These are phyloP conservation scores for Cecropterus lyciades DNA, from an alignment of 1,140 invertebrate genomes.

Conservation along the genomic window DNA sequence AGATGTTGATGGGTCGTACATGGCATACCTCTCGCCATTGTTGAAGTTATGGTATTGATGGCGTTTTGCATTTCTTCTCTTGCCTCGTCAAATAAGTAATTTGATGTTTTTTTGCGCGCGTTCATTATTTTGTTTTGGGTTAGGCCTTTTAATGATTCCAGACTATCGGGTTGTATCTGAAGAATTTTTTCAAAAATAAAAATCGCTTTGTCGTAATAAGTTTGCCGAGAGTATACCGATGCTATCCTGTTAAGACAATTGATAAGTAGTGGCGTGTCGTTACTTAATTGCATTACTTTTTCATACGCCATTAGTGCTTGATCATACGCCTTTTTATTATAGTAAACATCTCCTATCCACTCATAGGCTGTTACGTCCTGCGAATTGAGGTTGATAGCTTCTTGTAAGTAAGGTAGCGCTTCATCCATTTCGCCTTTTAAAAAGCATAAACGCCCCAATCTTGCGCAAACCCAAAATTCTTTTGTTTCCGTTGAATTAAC, in stretches of 20 bases:
- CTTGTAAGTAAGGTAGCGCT: slow-evolving; percentile 90
- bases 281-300: slow-evolving; percentile 88
- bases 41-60: slow-evolving; percentile 84
- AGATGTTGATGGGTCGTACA: slow-evolving; percentile 93
- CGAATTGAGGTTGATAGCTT: slow-evolving; percentile 90
- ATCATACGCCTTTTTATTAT: slow-evolving; percentile 91
- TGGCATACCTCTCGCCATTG: slow-evolving; percentile 84
- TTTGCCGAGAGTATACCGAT: slow-evolving; percentile 90
- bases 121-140: slow-evolving; percentile 89
- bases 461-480: slow-evolving; percentile 92
- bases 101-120: slow-evolving; percentile 85
- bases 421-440: slow-evolving; percentile 88
- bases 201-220: slow-evolving; percentile 89
- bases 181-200: slow-evolving; percentile 88
- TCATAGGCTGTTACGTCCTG: slow-evolving; percentile 92
- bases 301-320: slow-evolving; percentile 94
- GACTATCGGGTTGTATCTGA: slow-evolving; percentile 85
- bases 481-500: slow-evolving; percentile 79
- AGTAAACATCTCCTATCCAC: slow-evolving; percentile 94
- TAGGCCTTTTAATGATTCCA: slow-evolving; percentile 92
- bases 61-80: slow-evolving; percentile 89
- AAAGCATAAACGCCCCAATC: slow-evolving; percentile 91
- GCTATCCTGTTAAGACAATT: slow-evolving; percentile 94
- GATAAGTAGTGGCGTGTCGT: slow-evolving; percentile 81
- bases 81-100: slow-evolving; percentile 88